A percentile compares a stretch with the other conserved stretches of the same genome.
Evolutionary conservation across 2,113 vertebrate species (phyloP).

Genomic region (Epinephelus cyanopodus): DNA sequence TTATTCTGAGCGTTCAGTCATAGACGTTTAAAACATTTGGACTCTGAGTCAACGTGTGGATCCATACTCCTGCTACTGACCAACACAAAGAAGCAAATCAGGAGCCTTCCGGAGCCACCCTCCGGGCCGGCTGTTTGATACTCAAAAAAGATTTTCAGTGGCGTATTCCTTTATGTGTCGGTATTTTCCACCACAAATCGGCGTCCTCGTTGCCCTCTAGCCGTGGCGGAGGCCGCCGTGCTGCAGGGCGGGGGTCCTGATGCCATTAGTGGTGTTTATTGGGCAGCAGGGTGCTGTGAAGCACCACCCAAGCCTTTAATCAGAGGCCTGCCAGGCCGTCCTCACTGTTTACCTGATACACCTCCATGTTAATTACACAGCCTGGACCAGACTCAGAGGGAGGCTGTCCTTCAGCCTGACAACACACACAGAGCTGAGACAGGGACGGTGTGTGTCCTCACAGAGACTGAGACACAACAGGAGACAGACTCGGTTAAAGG

Average conservation of each 20-base stretch:
- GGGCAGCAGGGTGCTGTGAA: constrained; percentile 83
- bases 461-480: background rate
- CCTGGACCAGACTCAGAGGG: constrained; percentile 67
- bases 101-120: too few relatives aligned
- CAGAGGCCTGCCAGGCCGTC: constrained; percentile 84
- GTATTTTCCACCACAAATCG: background rate
- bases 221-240: background rate
- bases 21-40: too few relatives aligned
- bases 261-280: constrained; percentile 81
- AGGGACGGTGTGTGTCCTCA: background rate
- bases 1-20: too few relatives aligned
- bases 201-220: constrained; percentile 48
- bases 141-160: too few relatives aligned
- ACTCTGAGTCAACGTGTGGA: too few relatives aligned
- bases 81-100: too few relatives aligned
- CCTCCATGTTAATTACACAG: constrained; percentile 81
- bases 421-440: constrained; percentile 9
- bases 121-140: too few relatives aligned
- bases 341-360: constrained; percentile 85
- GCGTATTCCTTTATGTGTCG: background rate
- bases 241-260: constrained; percentile 15
- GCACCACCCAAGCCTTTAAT: constrained; percentile 83
- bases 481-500: too few relatives aligned
- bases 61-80: too few relatives aligned
- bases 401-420: constrained; percentile 75